Evolutionary conservation across 2,888 invertebrate genomes (phyloP).

Genomic region (Subacronicta megacephala): DNA sequence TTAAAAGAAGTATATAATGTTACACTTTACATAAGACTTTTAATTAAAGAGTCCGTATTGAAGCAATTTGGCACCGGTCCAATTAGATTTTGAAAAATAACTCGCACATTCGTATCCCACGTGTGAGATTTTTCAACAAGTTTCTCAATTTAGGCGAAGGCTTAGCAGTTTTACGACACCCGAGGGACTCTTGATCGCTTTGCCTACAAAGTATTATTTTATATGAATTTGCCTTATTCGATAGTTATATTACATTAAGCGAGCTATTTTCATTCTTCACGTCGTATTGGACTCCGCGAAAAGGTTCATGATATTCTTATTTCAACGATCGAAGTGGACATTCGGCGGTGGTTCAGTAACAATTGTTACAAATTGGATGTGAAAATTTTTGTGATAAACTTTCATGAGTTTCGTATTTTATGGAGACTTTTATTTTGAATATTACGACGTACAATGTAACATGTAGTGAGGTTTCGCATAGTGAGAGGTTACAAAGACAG

Average conservation of each 20-base stretch:
- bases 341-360: conserved; percentile 72
- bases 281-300: conserved; percentile 70
- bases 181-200: conserved; percentile 78
- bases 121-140: conserved; percentile 83
- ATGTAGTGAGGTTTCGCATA: conserved; percentile 17
- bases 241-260: conserved; percentile 73
- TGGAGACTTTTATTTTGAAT: conserved; percentile 29
- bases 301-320: conserved; percentile 73
- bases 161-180: conserved; percentile 82
- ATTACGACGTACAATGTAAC: conserved; percentile 13
- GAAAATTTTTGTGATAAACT: conserved; percentile 68
- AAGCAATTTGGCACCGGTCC: conserved; percentile 29
- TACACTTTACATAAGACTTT: conserved; percentile 15
- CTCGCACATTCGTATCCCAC: conserved; percentile 67
- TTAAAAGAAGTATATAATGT: conserved; percentile 15
- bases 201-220: conserved; percentile 84
- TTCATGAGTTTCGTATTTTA: conserved; percentile 63
- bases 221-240: conserved; percentile 75
- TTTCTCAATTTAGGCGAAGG: conserved; percentile 82
- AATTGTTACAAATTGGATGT: conserved; percentile 80
- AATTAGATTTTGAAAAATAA: conserved; percentile 60
- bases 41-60: conserved; percentile 24
- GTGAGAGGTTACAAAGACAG: conserved; percentile 20
- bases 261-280: conserved; percentile 68
- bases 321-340: conserved; percentile 63